Evolutionary conservation across 2,113 vertebrate species (phyloP), one percentile per base, ranked within the genome.

Genomic region (Stigmatopora argus): DNA sequence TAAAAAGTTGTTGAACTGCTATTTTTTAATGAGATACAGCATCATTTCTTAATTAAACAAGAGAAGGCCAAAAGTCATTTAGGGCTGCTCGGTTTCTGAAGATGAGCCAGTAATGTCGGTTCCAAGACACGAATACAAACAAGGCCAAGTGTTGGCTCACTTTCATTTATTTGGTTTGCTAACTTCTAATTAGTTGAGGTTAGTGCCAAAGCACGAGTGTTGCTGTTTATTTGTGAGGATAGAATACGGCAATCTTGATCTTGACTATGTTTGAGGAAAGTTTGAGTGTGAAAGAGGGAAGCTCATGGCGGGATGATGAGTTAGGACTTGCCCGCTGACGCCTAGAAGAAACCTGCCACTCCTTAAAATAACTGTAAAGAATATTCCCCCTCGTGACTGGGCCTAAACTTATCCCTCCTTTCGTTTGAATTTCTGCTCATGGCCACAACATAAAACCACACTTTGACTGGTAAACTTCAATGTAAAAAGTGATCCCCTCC

Each of bases 351-450:
- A 61, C 45, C 46, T 1, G 72, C 83, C 88, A 87, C 86, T 87
- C 86, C 88, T 87, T 88, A 75, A 85, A 85, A 86, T 87, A 88
- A 86, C 85, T 77, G 80, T 34, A 41, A 47, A 71, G 69, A 75
- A 68, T 74, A 76, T n/a, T 62, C 56, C 10, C 26, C 38, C 58
- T 3, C 74, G 64, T 41, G 18, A 38, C 26, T 47, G 52, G 18
- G 62, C 62, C 65, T 51, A 68, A 31, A 57, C 66, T 45, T 13
- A 14, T 56, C n/a, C 58, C 46, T 5, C 23, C 23, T 56, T 23
- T 11, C 14, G 45, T 64, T 63, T 65, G n/a, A 68, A 69, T 49
- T 52, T 61, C 15, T 1, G 1, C 18, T 74, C 46, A 45, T 13
- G 6, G 0, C 0, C 12, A 8, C 1, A 17, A 14, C 51, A n/a